Evolutionary conservation across 2,113 vertebrate species (phyloP).

Genomic region (Melanerpes aurifrons): DNA sequence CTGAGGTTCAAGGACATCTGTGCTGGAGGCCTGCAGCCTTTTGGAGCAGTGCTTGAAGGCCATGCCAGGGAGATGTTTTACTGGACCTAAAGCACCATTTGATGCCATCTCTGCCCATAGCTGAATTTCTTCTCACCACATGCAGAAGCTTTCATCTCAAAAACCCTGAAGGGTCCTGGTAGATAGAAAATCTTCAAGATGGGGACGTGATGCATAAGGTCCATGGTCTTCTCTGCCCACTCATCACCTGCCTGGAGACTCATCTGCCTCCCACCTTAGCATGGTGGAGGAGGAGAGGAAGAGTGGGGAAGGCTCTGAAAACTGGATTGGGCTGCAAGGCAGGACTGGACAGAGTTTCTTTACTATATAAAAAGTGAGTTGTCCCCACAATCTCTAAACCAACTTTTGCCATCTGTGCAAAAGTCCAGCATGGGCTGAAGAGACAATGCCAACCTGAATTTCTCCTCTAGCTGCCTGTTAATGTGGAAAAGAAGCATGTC

Average conservation of each 20-base stretch:
- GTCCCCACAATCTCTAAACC: background rate
- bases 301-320: background rate
- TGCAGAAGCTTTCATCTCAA: background rate
- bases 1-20: background rate
- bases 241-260: rapidly evolving
- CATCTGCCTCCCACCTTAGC: background rate
- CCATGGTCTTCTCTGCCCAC: background rate
- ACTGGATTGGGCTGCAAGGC: background rate
- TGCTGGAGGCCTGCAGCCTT: background rate
- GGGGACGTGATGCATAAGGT: rapidly evolving
- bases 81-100: background rate
- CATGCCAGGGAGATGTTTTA: background rate
- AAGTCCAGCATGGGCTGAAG: background rate
- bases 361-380: background rate
- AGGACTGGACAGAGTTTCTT: background rate
- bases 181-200: background rate
- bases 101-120: background rate
- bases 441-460: background rate
- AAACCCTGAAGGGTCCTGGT: background rate
- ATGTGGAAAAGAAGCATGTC: background rate
- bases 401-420: background rate
- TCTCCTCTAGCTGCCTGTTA: background rate
- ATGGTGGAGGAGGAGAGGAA: background rate
- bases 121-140: rapidly evolving
- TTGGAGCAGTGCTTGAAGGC: background rate